Base-by-base conservation (phyloP, 1,140 invertebrate genomes). In the Diabrotica virgifera region DNA sequence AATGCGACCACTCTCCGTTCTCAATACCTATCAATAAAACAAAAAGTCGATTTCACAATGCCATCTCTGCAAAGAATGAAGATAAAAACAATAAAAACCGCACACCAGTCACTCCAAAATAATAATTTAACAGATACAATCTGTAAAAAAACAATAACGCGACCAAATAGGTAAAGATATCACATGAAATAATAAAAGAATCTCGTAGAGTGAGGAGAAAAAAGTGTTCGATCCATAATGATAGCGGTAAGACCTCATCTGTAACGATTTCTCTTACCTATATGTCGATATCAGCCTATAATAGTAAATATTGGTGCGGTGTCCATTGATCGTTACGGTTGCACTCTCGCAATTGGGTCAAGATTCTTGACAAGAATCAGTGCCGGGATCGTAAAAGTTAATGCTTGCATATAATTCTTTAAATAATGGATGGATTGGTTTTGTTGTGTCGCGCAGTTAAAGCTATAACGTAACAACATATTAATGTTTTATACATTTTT, bases 201-300 rank as follows among this genome's bases (percentile, higher is more conserved):
- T 57, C 55, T 36, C 55, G 36, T 35, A 10, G 24, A 36, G 24
- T 36, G 55, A 36, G 12, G 36, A 57, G 55, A 57, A 60, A 60
- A 60, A 51, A 40, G 59, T 60, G 52, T 40, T 51, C 40, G 59
- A 60, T 60, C 40, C 14, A 60, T 51, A 60, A 52, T 60, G 59
- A 60, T 60, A 60, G 59, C 46, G 35, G 24, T 14, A 10, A 55
- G 53, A 60, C 59, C 59, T 60, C 59, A 60, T 60, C 59, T 52
- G 40, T 60, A 60, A 60, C 59, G 59, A 60, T 60, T 60, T 60
- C 59, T 60, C 59, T 60, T 60, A 60, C 55, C 55, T 57, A 57
- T 60, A 60, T 40, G 59, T 60, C 59, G 40, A 52, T 57, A 14
- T 52, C 36, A 55, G n/a, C 50, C 59, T 40, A 60, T 60, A 60